These are phyloP conservation scores for Strix aluco DNA, from an alignment of 2,113 vertebrate genomes.

Conservation along the genomic window DNA sequence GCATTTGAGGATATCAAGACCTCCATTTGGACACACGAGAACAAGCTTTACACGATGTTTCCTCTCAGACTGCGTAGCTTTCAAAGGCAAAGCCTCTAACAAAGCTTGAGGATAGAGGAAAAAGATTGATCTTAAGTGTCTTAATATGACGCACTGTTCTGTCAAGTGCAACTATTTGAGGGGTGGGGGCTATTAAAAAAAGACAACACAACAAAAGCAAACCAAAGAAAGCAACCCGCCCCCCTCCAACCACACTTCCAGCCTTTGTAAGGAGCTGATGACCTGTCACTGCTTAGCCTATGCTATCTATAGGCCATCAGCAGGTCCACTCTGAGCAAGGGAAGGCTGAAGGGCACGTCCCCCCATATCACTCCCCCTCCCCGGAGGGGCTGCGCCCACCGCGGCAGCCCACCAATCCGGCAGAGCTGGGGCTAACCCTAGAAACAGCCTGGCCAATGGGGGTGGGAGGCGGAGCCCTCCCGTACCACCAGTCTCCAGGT, in stretches of 20 bases:
- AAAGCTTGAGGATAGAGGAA: neutral
- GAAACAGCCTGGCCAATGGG: slow-evolving; percentile 74
- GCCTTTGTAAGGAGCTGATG: neutral
- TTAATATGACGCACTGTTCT: neutral
- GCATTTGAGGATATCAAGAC: neutral
- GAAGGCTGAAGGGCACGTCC: neutral
- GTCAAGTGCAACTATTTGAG: neutral
- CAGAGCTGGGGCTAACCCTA: slow-evolving; percentile 13
- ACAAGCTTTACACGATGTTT: accelerated
- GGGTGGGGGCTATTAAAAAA: neutral
- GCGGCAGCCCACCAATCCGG: slow-evolving; percentile 48
- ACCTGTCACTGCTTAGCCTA: neutral
- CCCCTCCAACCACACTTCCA: no score
- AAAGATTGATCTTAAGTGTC: neutral
- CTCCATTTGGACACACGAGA: neutral
- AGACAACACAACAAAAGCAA: no score
- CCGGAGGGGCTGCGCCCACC: neutral
- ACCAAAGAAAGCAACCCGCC: neutral
- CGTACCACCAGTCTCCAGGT: neutral
- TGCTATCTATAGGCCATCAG: neutral
- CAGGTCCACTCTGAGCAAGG: neutral
- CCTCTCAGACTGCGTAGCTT: neutral
- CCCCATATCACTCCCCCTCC: neutral
- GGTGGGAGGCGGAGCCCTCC: neutral
- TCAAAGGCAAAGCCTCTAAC: neutral